phyloP scores from a whole-genome alignment of 2,888 invertebrate genomes.

The Quadroppia sp. region DNA sequence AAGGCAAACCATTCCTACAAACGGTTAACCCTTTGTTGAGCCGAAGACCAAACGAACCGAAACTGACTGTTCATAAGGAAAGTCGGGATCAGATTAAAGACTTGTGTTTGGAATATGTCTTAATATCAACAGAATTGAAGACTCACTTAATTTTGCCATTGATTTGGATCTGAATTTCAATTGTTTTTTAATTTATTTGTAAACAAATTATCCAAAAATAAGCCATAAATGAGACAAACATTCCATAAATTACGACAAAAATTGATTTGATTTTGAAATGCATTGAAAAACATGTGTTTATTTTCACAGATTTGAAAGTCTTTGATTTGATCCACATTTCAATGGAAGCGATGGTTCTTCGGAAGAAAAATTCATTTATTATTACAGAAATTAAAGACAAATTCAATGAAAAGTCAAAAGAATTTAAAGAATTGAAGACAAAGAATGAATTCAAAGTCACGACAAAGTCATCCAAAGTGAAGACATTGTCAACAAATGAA shows the following conservation, averaged over 20 bases:
- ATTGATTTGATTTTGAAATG: not conserved
- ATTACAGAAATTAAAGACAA: not conserved
- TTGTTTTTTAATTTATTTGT: not conserved
- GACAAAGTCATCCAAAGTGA: not conserved
- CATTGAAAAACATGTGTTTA: not conserved
- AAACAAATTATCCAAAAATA: not conserved
- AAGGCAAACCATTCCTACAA: not conserved
- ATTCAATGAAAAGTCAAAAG: not conserved
- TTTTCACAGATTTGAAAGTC: not conserved
- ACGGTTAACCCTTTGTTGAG: not conserved
- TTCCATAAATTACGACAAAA: not conserved
- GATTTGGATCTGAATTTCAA: not conserved
- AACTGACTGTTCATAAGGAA: slow-evolving; percentile 5
- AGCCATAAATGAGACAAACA: not conserved
- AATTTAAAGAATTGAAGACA: not conserved
- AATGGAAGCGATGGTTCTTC: not conserved
- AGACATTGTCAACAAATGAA: not conserved
- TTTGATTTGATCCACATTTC: not conserved
- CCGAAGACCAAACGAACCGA: not conserved
- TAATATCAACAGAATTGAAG: not conserved
- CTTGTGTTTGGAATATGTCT: not conserved
- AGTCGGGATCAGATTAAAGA: not conserved
- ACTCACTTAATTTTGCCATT: slow-evolving; percentile 35
- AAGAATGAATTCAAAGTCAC: too few species aligned
- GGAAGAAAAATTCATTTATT: not conserved